A percentile compares a stretch with the other conserved stretches of the same genome.
Evolutionary conservation across 1,140 invertebrate species (phyloP).

Genomic region (Aphelinus certus): DNA sequence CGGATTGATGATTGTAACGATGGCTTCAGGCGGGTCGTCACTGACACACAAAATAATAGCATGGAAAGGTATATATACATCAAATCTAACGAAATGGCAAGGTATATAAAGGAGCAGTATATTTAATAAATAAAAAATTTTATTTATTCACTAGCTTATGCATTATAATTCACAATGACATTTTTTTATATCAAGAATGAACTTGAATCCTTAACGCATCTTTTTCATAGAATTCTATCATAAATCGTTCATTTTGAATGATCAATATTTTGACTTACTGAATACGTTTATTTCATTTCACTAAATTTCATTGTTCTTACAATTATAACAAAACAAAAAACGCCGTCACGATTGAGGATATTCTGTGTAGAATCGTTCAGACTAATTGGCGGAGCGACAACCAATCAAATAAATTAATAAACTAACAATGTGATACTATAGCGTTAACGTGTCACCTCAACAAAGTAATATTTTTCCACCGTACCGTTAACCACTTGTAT

Average conservation of each 20-base stretch:
- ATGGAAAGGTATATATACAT: too few relatives aligned
- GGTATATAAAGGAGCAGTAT: background rate
- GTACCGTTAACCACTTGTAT: slow-evolving; percentile 21
- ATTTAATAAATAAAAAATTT: slow-evolving; percentile 61
- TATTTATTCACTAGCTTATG: slow-evolving; percentile 59
- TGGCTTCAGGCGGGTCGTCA: too few relatives aligned
- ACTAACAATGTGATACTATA: slow-evolving; percentile 33
- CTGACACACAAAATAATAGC: too few relatives aligned
- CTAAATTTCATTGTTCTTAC: slow-evolving; percentile 8
- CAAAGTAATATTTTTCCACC: slow-evolving; percentile 29
- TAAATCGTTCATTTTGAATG: slow-evolving; percentile 36
- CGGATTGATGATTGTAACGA: too few relatives aligned
- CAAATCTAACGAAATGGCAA: too few relatives aligned
- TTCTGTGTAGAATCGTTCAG: slow-evolving; percentile 8
- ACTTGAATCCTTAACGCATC: slow-evolving; percentile 47
- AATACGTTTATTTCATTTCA: slow-evolving; percentile 1
- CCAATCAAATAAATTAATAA: slow-evolving; percentile 35
- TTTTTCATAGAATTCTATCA: slow-evolving; percentile 42
- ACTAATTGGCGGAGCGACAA: background rate
- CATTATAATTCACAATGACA: slow-evolving; percentile 52
- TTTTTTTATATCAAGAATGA: slow-evolving; percentile 54
- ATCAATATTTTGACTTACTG: slow-evolving; percentile 2
- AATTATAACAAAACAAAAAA: slow-evolving; percentile 5
- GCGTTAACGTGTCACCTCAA: slow-evolving; percentile 28
- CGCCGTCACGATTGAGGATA: slow-evolving; percentile 5